Base-by-base conservation (phyloP, 2,888 invertebrate species). In the Netelia virgata region DNA sequence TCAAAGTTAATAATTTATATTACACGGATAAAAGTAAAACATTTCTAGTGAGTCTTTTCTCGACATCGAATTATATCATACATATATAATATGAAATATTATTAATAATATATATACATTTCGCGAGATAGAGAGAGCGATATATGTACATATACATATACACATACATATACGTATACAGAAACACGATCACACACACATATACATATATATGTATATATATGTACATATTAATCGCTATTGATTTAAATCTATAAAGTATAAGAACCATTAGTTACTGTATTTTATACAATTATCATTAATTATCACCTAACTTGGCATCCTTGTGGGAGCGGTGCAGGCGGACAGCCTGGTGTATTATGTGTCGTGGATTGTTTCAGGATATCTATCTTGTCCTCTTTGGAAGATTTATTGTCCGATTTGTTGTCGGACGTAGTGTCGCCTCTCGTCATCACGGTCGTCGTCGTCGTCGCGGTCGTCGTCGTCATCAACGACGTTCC, bases 231-330 rank as follows among this genome's bases (percentile, higher is more conserved):
- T 16, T 66, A 79, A 79, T 79, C 83, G 87, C 86, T 66, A 74
- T 82, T 83, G 74, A 80, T 88, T 87, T 85, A 82, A 86, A 86
- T 83, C 82, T 86, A 86, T 84, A 85, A 86, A 86, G 86, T 90
- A 64, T 85, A 89, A 88, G 87, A 88, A 90, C 85, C 88, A 88
- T 89, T 88, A 90, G 89, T 90, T 90, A 90, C 88, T 88, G 87
- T 90, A 90, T 79, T 90, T 88, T 91, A 92, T 91, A 92, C 93
- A 92, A 92, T 92, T 92, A 93, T 94, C 96, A 97, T 97, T 93
- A 93, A 92, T 94, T 96, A 97, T 97, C 97, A 97, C 96, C 97
- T 97, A 95, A 97, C 97, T 95, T 97, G 97, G 94, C 97, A 97
- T 95, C 97, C 97, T 95, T 97, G 96, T 94, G 96, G 96, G 91